phyloP scores from a whole-genome alignment of 2,797 vertebrate species.

The Sebastes aleutianus region DNA sequence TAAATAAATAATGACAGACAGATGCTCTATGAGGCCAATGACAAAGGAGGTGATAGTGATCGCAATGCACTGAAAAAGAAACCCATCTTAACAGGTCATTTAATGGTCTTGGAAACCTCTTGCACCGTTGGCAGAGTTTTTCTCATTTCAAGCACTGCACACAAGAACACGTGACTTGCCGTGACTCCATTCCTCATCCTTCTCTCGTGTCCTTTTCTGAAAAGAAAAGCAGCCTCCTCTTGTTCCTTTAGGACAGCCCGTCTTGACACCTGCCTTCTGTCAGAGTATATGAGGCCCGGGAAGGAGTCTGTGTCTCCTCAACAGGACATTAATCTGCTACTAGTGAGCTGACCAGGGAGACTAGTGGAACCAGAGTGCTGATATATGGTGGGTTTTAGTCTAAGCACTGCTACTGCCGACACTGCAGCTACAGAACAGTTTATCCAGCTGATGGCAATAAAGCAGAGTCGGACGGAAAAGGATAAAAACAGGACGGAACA shows the following conservation, averaged over 20 bases:
- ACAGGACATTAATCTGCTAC: constrained; percentile 77
- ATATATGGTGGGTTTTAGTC: constrained; percentile 63
- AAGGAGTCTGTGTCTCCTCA: constrained; percentile 69
- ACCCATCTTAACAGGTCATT: not conserved
- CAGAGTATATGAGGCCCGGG: constrained; percentile 68
- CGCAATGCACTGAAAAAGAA: not conserved
- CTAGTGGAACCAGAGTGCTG: constrained; percentile 58
- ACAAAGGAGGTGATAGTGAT: constrained; percentile 29
- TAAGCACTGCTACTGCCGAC: constrained; percentile 61
- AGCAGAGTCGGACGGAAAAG: constrained; percentile 25
- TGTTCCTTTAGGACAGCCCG: constrained; percentile 53
- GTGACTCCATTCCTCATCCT: constrained; percentile 38
- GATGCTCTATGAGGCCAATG: constrained; percentile 32
- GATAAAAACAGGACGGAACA: not conserved
- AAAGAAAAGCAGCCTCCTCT: constrained; percentile 47
- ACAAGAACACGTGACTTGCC: constrained; percentile 31
- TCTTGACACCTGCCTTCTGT: constrained; percentile 76
- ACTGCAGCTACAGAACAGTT: constrained; percentile 44
- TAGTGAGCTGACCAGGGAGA: constrained; percentile 64
- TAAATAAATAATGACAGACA: constrained; percentile 66
- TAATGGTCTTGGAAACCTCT: constrained; percentile 6
- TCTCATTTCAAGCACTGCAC: not conserved
- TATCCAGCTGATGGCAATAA: constrained; percentile 50
- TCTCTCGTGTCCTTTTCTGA: constrained; percentile 59
- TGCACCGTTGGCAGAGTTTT: not conserved